Conservation (phyloP, 1,140 invertebrate species). For the Drosophila grimshawi region DNA sequence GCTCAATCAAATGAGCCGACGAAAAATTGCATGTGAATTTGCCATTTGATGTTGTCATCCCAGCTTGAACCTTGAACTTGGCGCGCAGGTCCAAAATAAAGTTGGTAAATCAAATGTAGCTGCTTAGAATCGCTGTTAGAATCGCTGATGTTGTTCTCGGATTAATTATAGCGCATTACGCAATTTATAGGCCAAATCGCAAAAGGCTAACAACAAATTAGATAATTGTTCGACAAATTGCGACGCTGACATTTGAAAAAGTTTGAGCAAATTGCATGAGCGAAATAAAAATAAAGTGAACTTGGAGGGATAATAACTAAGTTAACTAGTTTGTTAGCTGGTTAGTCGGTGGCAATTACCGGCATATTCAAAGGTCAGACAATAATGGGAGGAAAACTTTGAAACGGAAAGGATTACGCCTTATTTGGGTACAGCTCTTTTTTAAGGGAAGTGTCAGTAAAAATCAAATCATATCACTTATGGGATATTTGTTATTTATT, state of each 20-base stretch:
- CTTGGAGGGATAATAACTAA: slow-evolving; percentile 41
- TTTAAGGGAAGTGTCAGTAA: no score
- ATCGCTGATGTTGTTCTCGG: slow-evolving; percentile 8
- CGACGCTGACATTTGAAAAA: slow-evolving; percentile 69
- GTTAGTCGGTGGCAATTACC: not conserved
- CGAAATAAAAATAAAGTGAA: slow-evolving; percentile 15
- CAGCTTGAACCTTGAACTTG: slow-evolving; percentile 67
- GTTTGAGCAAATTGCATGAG: slow-evolving; percentile 36
- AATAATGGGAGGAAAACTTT: no score
- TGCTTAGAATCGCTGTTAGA: slow-evolving; percentile 9
- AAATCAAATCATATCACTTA: no score
- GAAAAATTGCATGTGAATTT: slow-evolving; percentile 62
- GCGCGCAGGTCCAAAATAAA: slow-evolving; percentile 17
- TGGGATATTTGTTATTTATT: no score
- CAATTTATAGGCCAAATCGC: slow-evolving; percentile 1
- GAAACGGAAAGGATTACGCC: no score
- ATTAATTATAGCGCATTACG: slow-evolving; percentile 76
- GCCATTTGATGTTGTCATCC: slow-evolving; percentile 49
- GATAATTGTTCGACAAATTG: slow-evolving; percentile 66
- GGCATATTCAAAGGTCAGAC: not conserved
- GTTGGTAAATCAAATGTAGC: slow-evolving; percentile 58
- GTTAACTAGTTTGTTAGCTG: not conserved
- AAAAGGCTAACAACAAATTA: slow-evolving; percentile 60
- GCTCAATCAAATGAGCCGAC: slow-evolving; percentile 6
- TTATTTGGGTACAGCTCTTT: no score